phyloP scores from a whole-genome alignment of 2,113 vertebrate species.

The Coryphaenoides rupestris region DNA sequence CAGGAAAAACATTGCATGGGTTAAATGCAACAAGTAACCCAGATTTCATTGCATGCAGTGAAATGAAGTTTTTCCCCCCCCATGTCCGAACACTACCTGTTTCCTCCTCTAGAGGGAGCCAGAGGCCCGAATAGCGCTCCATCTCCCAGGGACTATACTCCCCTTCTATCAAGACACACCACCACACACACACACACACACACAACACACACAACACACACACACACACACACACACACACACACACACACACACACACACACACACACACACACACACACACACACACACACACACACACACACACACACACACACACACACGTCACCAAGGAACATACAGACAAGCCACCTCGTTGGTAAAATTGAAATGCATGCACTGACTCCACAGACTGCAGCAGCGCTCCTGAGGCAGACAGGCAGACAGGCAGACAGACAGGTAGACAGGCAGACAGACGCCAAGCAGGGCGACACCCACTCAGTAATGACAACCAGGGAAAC shows the following conservation, averaged over 20 bases:
- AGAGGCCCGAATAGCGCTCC: slow-evolving; percentile 80
- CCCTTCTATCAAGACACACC: slow-evolving; percentile 81
- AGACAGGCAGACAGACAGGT: neutral
- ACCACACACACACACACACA: slow-evolving; percentile 74
- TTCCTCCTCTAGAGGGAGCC: slow-evolving; percentile 79
- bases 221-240: slow-evolving; percentile 67
- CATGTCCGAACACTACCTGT: slow-evolving; percentile 73
- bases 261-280: slow-evolving; percentile 5
- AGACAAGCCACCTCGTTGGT: too few species aligned
- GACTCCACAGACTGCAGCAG: too few species aligned
- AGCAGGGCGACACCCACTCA: neutral
- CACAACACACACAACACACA: slow-evolving; percentile 17
- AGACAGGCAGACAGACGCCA: neutral
- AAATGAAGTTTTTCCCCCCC: too few species aligned
- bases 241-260: slow-evolving; percentile 44
- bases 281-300: slow-evolving; percentile 5
- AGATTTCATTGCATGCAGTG: neutral
- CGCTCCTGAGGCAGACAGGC: too few species aligned
- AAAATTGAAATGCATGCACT: too few species aligned
- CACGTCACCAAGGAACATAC: neutral
- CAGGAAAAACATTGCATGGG: too few species aligned
- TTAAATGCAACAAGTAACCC: too few species aligned
- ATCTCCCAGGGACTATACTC: slow-evolving; percentile 85
- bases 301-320: neutral
- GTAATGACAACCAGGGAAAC: neutral